These are phyloP conservation scores for Lepetodrilus schrolli DNA, from an alignment of 2,888 invertebrate species.

Conservation along the genomic window DNA sequence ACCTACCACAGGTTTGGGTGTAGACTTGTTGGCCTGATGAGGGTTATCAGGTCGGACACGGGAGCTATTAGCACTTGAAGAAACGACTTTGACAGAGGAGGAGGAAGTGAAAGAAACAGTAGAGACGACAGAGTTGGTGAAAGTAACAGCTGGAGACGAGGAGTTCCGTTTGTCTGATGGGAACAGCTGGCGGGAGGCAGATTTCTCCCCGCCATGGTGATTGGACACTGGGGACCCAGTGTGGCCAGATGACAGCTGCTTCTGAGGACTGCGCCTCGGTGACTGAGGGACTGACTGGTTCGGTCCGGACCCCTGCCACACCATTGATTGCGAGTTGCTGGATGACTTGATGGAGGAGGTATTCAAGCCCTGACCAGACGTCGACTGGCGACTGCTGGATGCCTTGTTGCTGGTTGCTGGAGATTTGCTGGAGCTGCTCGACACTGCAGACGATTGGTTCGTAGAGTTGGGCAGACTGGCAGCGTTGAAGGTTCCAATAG, in stretches of 20 bases:
- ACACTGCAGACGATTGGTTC: neutral
- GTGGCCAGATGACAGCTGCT: conserved; percentile 41
- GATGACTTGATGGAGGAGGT: neutral
- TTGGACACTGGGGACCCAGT: conserved; percentile 27
- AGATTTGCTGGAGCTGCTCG: neutral
- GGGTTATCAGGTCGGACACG: neutral
- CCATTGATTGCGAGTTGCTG: conserved; percentile 20
- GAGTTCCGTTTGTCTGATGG: conserved; percentile 50
- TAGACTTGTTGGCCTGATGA: neutral
- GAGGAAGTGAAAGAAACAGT: conserved; percentile 42
- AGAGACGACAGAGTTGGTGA: conserved; percentile 36
- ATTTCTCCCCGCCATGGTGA: conserved; percentile 46
- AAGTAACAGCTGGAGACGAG: conserved; percentile 41
- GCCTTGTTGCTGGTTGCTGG: conserved; percentile 2
- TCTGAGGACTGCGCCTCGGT: conserved; percentile 48
- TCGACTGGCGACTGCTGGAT: conserved; percentile 4
- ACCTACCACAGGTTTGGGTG: neutral
- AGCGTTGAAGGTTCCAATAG: conserved; percentile 44
- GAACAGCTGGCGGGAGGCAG: conserved; percentile 70
- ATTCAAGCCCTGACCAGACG: conserved; percentile 7
- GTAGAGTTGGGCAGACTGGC: conserved; percentile 13
- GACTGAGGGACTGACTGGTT: conserved; percentile 45
- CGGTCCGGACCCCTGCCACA: conserved; percentile 44
- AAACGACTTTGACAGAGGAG: conserved; percentile 34
- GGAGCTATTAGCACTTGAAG: conserved; percentile 19